Base-by-base conservation (phyloP, 2,888 invertebrate species). In the Liodrosophila aerea region DNA sequence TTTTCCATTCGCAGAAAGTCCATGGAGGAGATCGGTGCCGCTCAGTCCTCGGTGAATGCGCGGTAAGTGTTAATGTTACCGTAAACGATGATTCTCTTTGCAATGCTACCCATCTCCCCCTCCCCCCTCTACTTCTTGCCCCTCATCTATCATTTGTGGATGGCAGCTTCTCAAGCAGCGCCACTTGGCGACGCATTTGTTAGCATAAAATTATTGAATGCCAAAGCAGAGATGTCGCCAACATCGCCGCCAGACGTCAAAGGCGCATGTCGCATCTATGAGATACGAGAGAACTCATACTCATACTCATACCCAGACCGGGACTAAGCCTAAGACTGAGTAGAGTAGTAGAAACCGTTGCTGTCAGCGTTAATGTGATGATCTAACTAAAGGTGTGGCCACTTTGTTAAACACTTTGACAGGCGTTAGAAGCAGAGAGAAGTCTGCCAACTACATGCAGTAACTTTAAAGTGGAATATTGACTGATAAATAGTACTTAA, bases 11-110 rank as follows among this genome's bases (percentile, higher is more conserved):
- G 94, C 92, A 96, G 96, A 92, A 95, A 96, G 82, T 93, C 95
- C 69, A 95, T 95, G 91, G 96, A 96, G 91, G 95, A 95, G 88
- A 95, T 95, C 87, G 94, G 94, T 73, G 95, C 95, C 88, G 93
- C 95, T 54, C 94, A 89, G 84, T 89, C 95, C 68, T 95, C 96
- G 77, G 95, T 95, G 87, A 96, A 96, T 91, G 94, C 95, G 88
- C 95, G 96, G 96, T 96, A 92, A 95, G 96, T 95, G 88, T 80
- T 83, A 86, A 87, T 88, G 86, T 82, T 73, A 78, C 78, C 80
- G 78, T 76, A 80, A 73, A 82, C 80, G 73, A 72, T 72, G 73
- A 75, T 65, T 56, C 45, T 51, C 40, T 65, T 57, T 39, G n/a
- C 22, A 22, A 51, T 3, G 34, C 45, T 51, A 13, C 37, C 39